Conservation (phyloP, 2,113 vertebrate genomes). For the Micronisus gabar region DNA sequence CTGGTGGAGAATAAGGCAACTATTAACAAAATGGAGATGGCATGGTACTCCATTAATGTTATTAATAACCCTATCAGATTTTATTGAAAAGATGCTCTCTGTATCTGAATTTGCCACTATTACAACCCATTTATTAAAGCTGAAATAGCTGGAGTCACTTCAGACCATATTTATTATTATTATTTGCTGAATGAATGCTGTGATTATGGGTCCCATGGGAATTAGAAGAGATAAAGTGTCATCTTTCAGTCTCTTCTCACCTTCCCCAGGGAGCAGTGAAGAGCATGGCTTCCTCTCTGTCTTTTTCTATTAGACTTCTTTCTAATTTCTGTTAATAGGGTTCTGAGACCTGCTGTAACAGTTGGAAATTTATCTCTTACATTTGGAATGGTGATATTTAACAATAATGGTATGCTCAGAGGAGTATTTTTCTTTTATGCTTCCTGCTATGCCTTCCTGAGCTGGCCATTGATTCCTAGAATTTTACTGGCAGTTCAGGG, state of each 20-base stretch:
- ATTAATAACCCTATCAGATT: conserved; percentile 82
- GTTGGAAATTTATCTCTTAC: conserved; percentile 66
- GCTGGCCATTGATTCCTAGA: conserved; percentile 8
- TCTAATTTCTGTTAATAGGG: conserved; percentile 67
- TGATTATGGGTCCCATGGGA: conserved; percentile 58
- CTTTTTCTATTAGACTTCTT: conserved; percentile 52
- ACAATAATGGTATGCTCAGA: conserved; percentile 57
- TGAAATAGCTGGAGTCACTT: conserved; percentile 76
- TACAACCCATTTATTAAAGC: conserved; percentile 80
- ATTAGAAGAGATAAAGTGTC: conserved; percentile 47
- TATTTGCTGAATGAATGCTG: conserved; percentile 77
- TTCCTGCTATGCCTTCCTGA: neutral
- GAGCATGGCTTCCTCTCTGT: conserved; percentile 45
- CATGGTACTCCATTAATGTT: conserved; percentile 75
- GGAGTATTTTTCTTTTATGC: conserved; percentile 19
- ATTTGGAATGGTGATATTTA: conserved; percentile 64
- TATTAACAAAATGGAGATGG: conserved; percentile 58
- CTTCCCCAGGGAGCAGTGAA: conserved; percentile 52
- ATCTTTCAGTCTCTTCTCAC: conserved; percentile 56
- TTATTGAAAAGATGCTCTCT: conserved; percentile 83
- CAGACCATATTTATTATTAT: conserved; percentile 79
- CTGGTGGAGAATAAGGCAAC: conserved; percentile 29
- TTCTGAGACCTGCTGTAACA: conserved; percentile 38
- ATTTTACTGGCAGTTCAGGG: neutral
- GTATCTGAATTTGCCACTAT: conserved; percentile 77